A percentile compares a stretch with the other conserved stretches of the same genome.
Evolutionary conservation across 2,113 vertebrate genomes (phyloP).

Genomic region (Rutilus rutilus): DNA sequence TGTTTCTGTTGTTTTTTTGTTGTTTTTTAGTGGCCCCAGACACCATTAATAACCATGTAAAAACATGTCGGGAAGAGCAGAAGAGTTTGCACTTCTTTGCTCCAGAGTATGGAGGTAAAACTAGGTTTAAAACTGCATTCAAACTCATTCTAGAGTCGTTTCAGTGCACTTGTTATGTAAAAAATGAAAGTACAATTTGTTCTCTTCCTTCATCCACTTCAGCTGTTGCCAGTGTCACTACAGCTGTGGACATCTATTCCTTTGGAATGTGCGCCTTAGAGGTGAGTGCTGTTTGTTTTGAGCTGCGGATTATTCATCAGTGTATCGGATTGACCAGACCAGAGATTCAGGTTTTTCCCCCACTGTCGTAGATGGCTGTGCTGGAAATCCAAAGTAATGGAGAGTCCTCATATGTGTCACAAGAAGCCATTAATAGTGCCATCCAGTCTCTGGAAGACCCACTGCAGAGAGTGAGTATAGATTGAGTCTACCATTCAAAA

Average conservation of each 20-base stretch:
- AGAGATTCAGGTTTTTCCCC: not conserved
- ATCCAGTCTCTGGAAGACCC: constrained; percentile 96
- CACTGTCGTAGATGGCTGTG: constrained; percentile 90
- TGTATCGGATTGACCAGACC: not conserved
- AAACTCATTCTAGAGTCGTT: not conserved
- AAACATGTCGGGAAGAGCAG: constrained; percentile 98
- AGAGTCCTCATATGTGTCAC: constrained; percentile 94
- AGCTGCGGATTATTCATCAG: not conserved
- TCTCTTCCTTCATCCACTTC: constrained; percentile 43
- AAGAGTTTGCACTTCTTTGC: constrained; percentile 99
- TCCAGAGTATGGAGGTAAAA: constrained; percentile 93
- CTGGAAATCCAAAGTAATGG: constrained; percentile 98
- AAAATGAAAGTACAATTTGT: not conserved
- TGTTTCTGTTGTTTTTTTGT: constrained; percentile 4
- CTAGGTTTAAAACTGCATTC: not conserved
- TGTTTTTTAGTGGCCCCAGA: constrained; percentile 88
- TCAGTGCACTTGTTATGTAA: not conserved
- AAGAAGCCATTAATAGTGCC: constrained; percentile 98
- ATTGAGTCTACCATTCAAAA: not conserved
- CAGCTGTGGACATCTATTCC: constrained; percentile 98
- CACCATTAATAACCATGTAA: constrained; percentile 99
- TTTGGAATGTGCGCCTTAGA: constrained; percentile 99
- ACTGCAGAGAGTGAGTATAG: constrained; percentile 87
- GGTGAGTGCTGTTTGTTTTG: constrained; percentile 77
- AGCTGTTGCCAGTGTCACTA: constrained; percentile 93